phyloP scores from a whole-genome alignment of 1,140 invertebrate genomes.

The Drosophila busckii region DNA sequence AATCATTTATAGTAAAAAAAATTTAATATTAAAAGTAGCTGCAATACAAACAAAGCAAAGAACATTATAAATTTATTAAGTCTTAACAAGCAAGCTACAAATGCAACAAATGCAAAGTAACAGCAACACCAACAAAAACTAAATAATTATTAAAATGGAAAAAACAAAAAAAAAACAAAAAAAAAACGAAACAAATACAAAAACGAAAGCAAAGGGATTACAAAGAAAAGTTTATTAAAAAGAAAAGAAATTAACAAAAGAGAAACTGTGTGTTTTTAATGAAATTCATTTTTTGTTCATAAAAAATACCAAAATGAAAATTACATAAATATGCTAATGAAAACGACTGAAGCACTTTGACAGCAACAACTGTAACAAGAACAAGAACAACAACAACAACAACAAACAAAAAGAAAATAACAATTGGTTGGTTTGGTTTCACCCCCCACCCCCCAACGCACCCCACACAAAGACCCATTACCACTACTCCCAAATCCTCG shows the following conservation, averaged over 20 bases:
- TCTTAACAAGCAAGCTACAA: constrained; percentile 41
- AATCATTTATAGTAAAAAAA: constrained; percentile 74
- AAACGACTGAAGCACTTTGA: too few species aligned
- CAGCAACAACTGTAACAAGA: too few species aligned
- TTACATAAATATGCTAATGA: too few species aligned
- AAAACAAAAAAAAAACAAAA: constrained; percentile 41
- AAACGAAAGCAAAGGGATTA: constrained; percentile 33
- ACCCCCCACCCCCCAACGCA: too few species aligned
- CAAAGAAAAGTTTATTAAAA: constrained; percentile 68
- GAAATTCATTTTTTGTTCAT: constrained; percentile 19
- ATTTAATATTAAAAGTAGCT: too few species aligned
- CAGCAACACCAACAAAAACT: constrained; percentile 45
- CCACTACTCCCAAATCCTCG: too few species aligned
- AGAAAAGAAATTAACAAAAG: constrained; percentile 38
- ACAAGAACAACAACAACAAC: too few species aligned
- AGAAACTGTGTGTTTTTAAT: constrained; percentile 47
- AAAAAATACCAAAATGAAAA: constrained; percentile 11
- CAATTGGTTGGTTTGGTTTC: too few species aligned
- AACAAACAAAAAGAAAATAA: too few species aligned
- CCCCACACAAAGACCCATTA: too few species aligned
- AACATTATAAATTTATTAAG: too few species aligned
- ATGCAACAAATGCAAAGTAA: constrained; percentile 7
- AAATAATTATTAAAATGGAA: constrained; percentile 29
- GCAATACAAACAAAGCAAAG: too few species aligned
- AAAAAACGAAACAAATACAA: constrained; percentile 54